Percentiles rank a stretch among this genome's conserved stretches.
phyloP scores from a whole-genome alignment of 2,113 vertebrate species.

The Trichechus manatus region DNA sequence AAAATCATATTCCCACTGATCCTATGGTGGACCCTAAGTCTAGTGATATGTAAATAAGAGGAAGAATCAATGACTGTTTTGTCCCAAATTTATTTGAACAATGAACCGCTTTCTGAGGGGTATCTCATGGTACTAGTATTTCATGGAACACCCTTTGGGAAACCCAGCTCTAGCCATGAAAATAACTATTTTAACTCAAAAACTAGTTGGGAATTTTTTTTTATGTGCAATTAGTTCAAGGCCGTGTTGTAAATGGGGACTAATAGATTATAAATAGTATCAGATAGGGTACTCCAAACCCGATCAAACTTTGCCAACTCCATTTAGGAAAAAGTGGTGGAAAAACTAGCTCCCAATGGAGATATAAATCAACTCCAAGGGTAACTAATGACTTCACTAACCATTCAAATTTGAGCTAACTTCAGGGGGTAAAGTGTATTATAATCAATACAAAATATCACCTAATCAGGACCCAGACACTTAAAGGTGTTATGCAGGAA shows the following conservation, averaged over 20 bases:
- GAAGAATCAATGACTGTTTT: not conserved
- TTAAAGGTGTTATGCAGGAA: not conserved
- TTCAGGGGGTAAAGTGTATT: not conserved
- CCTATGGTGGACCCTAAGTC: not conserved
- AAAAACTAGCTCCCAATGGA: constrained; percentile 65
- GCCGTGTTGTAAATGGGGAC: constrained; percentile 70
- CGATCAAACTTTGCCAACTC: constrained; percentile 62
- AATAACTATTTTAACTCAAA: constrained; percentile 80
- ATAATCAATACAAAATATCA: not conserved
- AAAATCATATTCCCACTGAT: not conserved
- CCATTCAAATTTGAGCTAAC: not conserved
- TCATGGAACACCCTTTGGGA: constrained; percentile 76
- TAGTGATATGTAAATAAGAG: not conserved
- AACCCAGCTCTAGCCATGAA: constrained; percentile 71
- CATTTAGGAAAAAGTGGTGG: constrained; percentile 70
- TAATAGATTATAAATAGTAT: constrained; percentile 80
- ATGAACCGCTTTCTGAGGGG: constrained; percentile 56
- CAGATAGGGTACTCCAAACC: constrained; percentile 72
- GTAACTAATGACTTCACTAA: constrained; percentile 50
- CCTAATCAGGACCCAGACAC: not conserved
- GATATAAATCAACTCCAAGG: constrained; percentile 73
- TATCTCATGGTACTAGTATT: constrained; percentile 64
- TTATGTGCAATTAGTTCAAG: constrained; percentile 80
- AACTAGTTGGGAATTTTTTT: constrained; percentile 70
- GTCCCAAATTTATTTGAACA: constrained; percentile 53